Evolutionary conservation across 2,797 vertebrate genomes (phyloP).

Genomic region (Artibeus lituratus): DNA sequence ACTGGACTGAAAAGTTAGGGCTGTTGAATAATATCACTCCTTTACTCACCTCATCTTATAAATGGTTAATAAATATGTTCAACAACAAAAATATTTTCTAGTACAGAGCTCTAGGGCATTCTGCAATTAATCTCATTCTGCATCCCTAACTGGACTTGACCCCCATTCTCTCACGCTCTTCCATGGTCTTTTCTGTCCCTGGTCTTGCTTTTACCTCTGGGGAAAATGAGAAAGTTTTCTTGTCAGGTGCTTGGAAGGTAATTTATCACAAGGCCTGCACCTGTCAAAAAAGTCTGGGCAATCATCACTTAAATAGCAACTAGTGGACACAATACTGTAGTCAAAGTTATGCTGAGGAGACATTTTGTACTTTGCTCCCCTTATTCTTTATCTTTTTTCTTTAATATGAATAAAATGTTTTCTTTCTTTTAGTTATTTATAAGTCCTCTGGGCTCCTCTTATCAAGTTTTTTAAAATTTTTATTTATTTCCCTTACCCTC

Average conservation of each 20-base stretch:
- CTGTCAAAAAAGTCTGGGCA: not conserved
- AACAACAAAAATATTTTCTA: conserved; percentile 63
- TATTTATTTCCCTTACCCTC: too few species aligned
- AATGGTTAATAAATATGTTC: conserved; percentile 67
- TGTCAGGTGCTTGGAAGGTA: conserved; percentile 12
- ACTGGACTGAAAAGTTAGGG: conserved; percentile 65
- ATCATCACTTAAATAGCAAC: conserved; percentile 35
- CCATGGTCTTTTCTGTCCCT: conserved; percentile 25
- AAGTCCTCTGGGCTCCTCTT: not conserved
- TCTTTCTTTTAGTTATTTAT: not conserved
- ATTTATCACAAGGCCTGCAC: conserved; percentile 32
- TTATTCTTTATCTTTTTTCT: not conserved
- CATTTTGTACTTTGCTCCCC: not conserved
- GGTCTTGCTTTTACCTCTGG: conserved; percentile 41
- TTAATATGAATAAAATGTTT: not conserved
- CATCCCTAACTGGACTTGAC: conserved; percentile 35
- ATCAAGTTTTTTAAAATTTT: too few species aligned
- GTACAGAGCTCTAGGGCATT: conserved; percentile 35
- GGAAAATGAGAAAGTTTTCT: conserved; percentile 46
- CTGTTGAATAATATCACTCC: conserved; percentile 50
- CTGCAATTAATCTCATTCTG: conserved; percentile 58
- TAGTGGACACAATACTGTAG: not conserved
- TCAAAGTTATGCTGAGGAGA: not conserved
- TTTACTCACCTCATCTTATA: conserved; percentile 59
- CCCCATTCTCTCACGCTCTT: conserved; percentile 1